A percentile compares a stretch with the other conserved stretches of the same genome.
Evolutionary conservation across 2,113 vertebrate species (phyloP).

Genomic region (Salvelinus namaycush): DNA sequence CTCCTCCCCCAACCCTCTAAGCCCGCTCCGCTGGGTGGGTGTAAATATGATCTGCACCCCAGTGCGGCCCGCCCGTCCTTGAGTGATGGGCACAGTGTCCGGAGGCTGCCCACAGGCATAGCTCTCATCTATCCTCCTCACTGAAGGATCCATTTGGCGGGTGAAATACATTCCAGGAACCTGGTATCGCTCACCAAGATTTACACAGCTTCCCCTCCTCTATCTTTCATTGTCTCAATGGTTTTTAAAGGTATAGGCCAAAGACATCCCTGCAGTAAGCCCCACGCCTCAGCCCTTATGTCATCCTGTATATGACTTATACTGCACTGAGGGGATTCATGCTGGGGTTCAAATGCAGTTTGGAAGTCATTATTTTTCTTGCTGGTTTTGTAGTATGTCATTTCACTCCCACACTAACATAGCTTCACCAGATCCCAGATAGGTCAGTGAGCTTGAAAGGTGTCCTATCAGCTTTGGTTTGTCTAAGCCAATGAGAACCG

Average conservation of each 20-base stretch:
- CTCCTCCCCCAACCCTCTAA: constrained; percentile 42
- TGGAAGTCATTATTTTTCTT: background rate
- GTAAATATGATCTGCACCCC: constrained; percentile 66
- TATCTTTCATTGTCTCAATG: background rate
- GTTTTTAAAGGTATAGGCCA: constrained; percentile 1
- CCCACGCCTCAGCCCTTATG: background rate
- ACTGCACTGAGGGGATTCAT: background rate
- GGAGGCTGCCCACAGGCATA: constrained; percentile 8
- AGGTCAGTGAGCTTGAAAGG: background rate
- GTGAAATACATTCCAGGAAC: background rate
- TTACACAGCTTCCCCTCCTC: background rate
- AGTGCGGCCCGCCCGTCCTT: constrained; percentile 25
- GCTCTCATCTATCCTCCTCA: background rate
- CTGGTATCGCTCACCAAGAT: constrained; percentile 13
- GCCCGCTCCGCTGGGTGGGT: constrained; percentile 49
- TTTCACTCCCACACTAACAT: background rate
- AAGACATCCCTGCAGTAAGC: constrained; percentile 6
- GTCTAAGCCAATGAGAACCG: constrained; percentile 53
- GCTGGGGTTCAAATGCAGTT: background rate
- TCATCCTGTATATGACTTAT: background rate
- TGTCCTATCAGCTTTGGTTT: background rate
- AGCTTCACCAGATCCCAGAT: background rate
- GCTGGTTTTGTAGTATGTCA: background rate
- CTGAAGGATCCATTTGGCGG: constrained; percentile 1
- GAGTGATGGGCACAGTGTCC: constrained; percentile 57